These are phyloP conservation scores for Proisotoma minuta DNA, from an alignment of 2,888 invertebrate species.

Conservation along the genomic window DNA sequence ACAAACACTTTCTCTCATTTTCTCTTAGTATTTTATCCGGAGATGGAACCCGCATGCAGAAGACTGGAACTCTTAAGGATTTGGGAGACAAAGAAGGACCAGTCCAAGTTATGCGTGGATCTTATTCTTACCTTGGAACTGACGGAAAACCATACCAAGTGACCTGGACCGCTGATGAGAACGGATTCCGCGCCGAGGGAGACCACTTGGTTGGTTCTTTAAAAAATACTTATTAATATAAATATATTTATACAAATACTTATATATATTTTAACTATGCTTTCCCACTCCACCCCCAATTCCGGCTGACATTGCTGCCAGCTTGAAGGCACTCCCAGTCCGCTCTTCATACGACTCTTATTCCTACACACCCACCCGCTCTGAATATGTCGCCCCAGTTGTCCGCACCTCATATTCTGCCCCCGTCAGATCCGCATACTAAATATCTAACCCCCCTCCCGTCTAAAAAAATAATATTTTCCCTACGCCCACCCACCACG, in stretches of 20 bases:
- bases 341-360: background rate
- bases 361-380: too few relatives aligned
- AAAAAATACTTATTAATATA: too few relatives aligned
- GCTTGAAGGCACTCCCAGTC: background rate
- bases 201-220: too few relatives aligned
- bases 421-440: too few relatives aligned
- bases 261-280: too few relatives aligned
- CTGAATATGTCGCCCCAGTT: constrained; percentile 1
- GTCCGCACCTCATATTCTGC: background rate
- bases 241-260: too few relatives aligned
- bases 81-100: constrained; percentile 21
- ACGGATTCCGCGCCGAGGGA: constrained; percentile 15
- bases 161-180: constrained; percentile 23
- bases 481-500: too few relatives aligned
- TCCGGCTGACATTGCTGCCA: background rate
- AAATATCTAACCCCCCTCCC: too few relatives aligned
- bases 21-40: constrained; percentile 13
- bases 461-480: too few relatives aligned
- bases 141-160: constrained; percentile 31
- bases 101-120: constrained; percentile 26
- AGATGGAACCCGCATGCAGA: constrained; percentile 10
- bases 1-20: too few relatives aligned
- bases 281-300: too few relatives aligned
- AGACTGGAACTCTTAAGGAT: constrained; percentile 14
- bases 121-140: constrained; percentile 29